phyloP scores from a whole-genome alignment of 2,113 vertebrate species.

The Callochromis pleurospilus region DNA sequence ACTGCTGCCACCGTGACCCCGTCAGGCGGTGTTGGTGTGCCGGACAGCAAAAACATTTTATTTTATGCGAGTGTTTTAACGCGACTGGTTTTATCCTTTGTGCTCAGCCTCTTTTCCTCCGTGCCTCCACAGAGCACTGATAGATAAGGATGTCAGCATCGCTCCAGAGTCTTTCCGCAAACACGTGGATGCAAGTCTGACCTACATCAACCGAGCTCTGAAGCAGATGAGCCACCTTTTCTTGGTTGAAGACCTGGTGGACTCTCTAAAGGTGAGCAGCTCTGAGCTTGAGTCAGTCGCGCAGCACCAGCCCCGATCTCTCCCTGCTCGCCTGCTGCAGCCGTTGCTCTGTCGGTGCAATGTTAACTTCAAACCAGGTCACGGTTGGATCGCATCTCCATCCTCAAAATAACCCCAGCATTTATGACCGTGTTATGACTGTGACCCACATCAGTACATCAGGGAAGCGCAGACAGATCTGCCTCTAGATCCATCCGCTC shows the following conservation, averaged over 20 bases:
- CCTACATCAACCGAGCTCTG: constrained; percentile 79
- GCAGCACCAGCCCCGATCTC: neutral
- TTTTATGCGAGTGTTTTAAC: neutral
- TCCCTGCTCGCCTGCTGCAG: neutral
- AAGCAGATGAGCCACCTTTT: constrained; percentile 84
- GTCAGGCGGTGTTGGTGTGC: rapidly evolving
- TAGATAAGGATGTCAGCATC: constrained; percentile 83
- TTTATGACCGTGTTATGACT: neutral
- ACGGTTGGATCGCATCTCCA: neutral
- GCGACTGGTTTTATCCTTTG: neutral
- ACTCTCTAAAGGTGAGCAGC: constrained; percentile 83
- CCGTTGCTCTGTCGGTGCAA: neutral
- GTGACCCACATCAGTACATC: neutral
- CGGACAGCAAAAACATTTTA: rapidly evolving
- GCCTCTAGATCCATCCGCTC: neutral
- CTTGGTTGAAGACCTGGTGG: constrained; percentile 87
- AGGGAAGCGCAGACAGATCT: neutral
- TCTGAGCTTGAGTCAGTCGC: rapidly evolving
- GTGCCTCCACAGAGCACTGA: constrained; percentile 59
- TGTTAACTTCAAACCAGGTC: neutral
- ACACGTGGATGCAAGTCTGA: constrained; percentile 77
- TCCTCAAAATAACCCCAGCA: neutral
- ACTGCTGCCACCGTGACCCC: rapidly evolving
- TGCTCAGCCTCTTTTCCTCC: neutral
- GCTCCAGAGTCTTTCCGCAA: constrained; percentile 85